Evolutionary conservation across 2,113 vertebrate species (phyloP), one percentile per base, ranked within the genome.

Genomic region (Macroglossus sobrinus): DNA sequence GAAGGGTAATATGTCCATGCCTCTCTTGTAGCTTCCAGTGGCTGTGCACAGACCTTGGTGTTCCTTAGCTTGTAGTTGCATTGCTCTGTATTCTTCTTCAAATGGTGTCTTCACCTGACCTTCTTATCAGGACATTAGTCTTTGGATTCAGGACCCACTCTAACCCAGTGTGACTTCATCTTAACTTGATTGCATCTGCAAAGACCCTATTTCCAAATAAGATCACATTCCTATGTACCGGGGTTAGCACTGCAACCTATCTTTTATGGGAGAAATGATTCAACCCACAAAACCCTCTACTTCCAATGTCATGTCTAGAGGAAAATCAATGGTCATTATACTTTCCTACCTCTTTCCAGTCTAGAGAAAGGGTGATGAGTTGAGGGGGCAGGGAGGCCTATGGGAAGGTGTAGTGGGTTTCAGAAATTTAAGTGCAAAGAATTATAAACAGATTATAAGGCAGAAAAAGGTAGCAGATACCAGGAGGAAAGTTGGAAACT

Each of bases 191-290:
- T 64, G 40, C 2, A 26, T 50, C 80, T 89, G 66, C 33, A 69
- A 93, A 91, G 75, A 82, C 61, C 40, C 22, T 72, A 30, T 78
- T 94, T 95, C 91, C 53, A 64, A 76, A 59, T 28, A 66, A 94
- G 66, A 40, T 76, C 33, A 86, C 0, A 2, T 18, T 71, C 45
- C 59, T 22, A 57, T n/a, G 19, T 45, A 16, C 68, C 3, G 3
- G n/a, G 59, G 28, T 64, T 69, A 89, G 43, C 68, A 64, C 22
- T 4, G 71, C 13, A 89, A 15, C 16, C 9, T 45, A 15, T 4
- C 10, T 63, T 69, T 78, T 64, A 79, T 15, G 64, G 35, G 40
- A 85, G 57, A 89, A 19, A 10, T 18, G 16, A 2, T 93, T 87
- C 40, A 84, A n/a, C 24, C n/a, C 30, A 26, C 0, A 12, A 87